These are phyloP conservation scores for Dioctria rufipes DNA, from an alignment of 2,888 invertebrate genomes.

Conservation along the genomic window DNA sequence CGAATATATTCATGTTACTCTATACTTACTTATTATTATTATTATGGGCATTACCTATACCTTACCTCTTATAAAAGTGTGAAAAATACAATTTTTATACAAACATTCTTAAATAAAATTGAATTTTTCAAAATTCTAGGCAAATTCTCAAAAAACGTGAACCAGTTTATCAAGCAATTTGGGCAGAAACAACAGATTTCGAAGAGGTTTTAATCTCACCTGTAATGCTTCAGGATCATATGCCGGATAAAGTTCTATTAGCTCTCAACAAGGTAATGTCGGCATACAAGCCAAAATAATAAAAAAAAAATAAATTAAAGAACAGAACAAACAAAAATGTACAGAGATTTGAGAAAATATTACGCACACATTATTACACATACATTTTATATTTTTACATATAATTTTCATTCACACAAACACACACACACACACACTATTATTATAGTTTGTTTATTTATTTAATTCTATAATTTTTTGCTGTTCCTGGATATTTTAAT, in stretches of 20 bases:
- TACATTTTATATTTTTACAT: conserved; percentile 20
- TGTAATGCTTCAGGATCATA: conserved; percentile 92
- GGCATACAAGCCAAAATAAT: conserved; percentile 7
- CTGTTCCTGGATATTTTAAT: conserved; percentile 27
- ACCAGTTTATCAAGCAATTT: conserved; percentile 89
- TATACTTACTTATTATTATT: no score
- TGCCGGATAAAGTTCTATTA: conserved; percentile 89
- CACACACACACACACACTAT: not conserved
- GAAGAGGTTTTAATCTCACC: conserved; percentile 91
- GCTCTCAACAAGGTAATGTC: conserved; percentile 86
- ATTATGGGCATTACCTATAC: no score
- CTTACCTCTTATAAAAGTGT: no score
- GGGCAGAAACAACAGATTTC: conserved; percentile 88
- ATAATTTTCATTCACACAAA: conserved; percentile 6
- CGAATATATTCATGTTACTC: not conserved
- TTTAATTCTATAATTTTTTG: conserved; percentile 38
- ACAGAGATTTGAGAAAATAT: conserved; percentile 7
- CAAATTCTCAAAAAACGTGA: conserved; percentile 80
- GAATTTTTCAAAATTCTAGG: conserved; percentile 70
- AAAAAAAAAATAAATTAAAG: no score
- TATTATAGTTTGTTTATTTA: conserved; percentile 17
- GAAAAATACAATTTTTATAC: no score
- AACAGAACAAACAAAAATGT: not conserved
- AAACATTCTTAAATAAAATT: not conserved
- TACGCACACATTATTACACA: not conserved